A percentile compares a stretch with the other conserved stretches of the same genome.
Conservation (phyloP, 2,888 invertebrate genomes). For the Chromoteleia sp. region DNA sequence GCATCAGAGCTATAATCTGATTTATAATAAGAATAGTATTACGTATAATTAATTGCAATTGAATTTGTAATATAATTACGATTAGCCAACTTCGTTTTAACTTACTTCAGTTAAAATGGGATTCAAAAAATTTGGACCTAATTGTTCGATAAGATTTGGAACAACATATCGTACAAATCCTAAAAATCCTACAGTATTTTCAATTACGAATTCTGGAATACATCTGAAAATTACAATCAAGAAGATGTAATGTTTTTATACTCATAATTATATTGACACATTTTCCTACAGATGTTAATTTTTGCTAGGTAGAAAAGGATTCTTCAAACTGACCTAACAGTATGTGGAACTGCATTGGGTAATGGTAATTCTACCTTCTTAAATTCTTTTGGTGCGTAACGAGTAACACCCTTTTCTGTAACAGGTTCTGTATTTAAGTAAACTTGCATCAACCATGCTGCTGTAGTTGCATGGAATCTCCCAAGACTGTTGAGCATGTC, state of each 20-base stretch:
- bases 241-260: neutral
- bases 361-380: constrained; percentile 88
- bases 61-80: no score
- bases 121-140: constrained; percentile 87
- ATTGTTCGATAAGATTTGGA: constrained; percentile 88
- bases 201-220: constrained; percentile 95
- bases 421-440: constrained; percentile 86
- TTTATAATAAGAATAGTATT: neutral
- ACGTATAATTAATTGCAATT: constrained; percentile 20
- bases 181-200: constrained; percentile 93
- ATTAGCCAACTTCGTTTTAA: neutral
- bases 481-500: constrained; percentile 89
- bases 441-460: constrained; percentile 94
- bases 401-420: constrained; percentile 79
- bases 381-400: constrained; percentile 88
- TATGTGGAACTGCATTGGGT: constrained; percentile 88
- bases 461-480: constrained; percentile 92
- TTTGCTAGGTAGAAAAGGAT: neutral
- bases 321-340: constrained; percentile 86
- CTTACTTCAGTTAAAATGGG: constrained; percentile 89
- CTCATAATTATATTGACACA: neutral
- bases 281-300: no score
- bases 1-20: constrained; percentile 93
- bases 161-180: constrained; percentile 90
- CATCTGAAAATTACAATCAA: constrained; percentile 86